Base-by-base conservation (phyloP, 2,797 vertebrate genomes). In the Lutjanus campechanus region DNA sequence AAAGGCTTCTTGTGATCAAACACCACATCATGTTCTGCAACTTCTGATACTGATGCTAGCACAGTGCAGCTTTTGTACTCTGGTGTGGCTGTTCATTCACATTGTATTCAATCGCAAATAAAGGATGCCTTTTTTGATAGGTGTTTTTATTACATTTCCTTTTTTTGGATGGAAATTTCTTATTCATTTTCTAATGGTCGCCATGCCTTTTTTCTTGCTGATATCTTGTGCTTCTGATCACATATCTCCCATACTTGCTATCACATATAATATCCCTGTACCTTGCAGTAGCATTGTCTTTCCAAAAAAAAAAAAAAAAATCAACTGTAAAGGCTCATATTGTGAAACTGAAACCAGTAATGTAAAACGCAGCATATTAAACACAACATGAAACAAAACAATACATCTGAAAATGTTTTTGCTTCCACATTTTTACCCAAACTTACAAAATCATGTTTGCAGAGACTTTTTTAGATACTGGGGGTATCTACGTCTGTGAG, bases 1-100 rank as follows among this genome's bases (percentile, higher is more conserved):
- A 90, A 82, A 88, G 85, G 88, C 85, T 91, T 84, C 91, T 91
- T 89, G 89, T 90, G 89, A 94, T 94, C 91, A 94, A 91, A 92
- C 86, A 85, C 88, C 85, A 89, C 91, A 87, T 92, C 91, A 20
- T 90, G 88, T 90, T 88, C 89, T 83, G 79, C 65, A 85, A 87
- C 73, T 86, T 90, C 85, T 82, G 85, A 87, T 90, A 75, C 86
- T 61, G 84, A 84, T 71, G 76, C 85, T 76, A 69, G 85, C 84
- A 87, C 82, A 85, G 83, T 63, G 65, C 36, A 12, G 72, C 86
- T 85, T 89, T 87, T 91, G 85, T 90, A 20, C 69, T 77, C 69
- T 7, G 41, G 43, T 80, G 81, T 59, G 68, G 73, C 67, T 76
- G 77, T 69, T 89, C 74, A 76, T 85, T 79, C 82, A 44, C 85